Evolutionary conservation across 2,888 invertebrate species (phyloP), one percentile per base, ranked within the genome.

Genomic region (Thymelicus acteon): DNA sequence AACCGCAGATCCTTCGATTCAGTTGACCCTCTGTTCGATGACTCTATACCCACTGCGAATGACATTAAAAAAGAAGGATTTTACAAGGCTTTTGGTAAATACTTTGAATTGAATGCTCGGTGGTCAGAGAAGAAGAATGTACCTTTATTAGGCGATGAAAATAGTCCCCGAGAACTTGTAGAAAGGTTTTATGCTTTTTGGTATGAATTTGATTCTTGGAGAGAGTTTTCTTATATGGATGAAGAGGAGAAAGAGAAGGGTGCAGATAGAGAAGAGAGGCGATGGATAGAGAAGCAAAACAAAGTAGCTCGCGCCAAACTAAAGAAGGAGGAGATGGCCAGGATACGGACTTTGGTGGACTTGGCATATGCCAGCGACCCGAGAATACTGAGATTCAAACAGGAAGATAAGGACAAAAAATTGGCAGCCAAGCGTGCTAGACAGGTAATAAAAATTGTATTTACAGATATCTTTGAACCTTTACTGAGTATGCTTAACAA

Each of bases 181-280:
- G 98, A 99, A 84, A 85, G 85, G 75, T 99, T 99, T 91, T 99
- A 99, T 87, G 96, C 97, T 15, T 99, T 99, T 89, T 99, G 99
- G 99, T 99, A 97, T 88, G 97, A 98, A 81, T 99, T 99, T 91
- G 98, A 99, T 77, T 99, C 99, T 0, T 99, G 99, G 99, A 95
- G 99, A 74, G 99, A 99, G 87, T 99, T 97, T 91, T 99, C 99
- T 2, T 99, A 99, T 87, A 93, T 99, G 77, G 99, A 99, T 86
- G 99, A 99, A 90, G 99, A 99, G 86, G 99, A 99, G 83, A 99
- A 99, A 86, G 99, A 99, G 84, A 98, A 97, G 82, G 99, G 99
- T 0, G 98, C 98, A 86, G 99, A 97, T 88, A 96, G 99, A 2
- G 99, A 99, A 80, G 99, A 99, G 91, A 94, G 99, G 60, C 95